These are phyloP conservation scores for Asarcornis scutulata DNA, from an alignment of 2,113 vertebrate species.

Conservation along the genomic window DNA sequence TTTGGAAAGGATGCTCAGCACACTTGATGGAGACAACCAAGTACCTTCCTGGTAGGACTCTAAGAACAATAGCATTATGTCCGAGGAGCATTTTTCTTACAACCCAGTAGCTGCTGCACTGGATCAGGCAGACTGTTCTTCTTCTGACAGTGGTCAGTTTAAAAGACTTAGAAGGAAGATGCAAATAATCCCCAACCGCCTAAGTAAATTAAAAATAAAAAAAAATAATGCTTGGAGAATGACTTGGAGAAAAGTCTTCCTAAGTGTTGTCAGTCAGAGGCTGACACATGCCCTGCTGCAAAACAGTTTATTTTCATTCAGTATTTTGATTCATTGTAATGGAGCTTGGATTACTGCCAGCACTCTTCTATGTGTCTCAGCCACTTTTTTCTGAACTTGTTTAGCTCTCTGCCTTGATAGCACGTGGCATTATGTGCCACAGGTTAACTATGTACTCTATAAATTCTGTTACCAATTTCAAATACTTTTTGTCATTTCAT, in stretches of 20 bases:
- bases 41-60: background rate
- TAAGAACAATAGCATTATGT: background rate
- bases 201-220: background rate
- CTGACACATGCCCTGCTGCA: background rate
- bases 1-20: background rate
- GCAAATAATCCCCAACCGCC: background rate
- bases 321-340: background rate
- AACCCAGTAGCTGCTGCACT: background rate
- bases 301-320: conserved; percentile 28
- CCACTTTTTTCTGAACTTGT: background rate
- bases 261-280: background rate
- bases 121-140: background rate
- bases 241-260: background rate
- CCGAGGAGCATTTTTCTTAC: background rate
- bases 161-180: background rate
- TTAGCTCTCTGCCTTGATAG: background rate
- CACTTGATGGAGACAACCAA: background rate
- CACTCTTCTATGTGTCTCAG: background rate
- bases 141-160: conserved; percentile 1
- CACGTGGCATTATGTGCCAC: background rate
- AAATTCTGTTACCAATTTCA: background rate
- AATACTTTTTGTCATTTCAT: background rate
- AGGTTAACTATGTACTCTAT: background rate
- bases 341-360: background rate
- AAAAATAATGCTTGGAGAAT: background rate